Conservation (phyloP, 2,888 invertebrate genomes). For the Fabriciana adippe region DNA sequence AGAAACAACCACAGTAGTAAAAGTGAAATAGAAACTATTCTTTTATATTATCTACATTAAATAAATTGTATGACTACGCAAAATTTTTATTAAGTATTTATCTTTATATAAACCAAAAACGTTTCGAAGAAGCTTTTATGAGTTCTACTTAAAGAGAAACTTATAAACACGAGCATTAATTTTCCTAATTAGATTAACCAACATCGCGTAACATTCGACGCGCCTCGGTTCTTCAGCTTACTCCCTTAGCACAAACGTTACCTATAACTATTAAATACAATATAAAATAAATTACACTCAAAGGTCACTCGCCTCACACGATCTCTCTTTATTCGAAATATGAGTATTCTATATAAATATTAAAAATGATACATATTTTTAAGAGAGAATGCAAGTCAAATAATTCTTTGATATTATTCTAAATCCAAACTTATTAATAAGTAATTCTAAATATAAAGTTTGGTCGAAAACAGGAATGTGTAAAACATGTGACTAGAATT, state of each 20-base stretch:
- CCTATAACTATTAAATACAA: conserved; percentile 33
- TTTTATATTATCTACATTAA: conserved; percentile 7
- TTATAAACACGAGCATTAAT: conserved; percentile 61
- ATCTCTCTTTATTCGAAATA: conserved; percentile 17
- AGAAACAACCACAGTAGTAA: neutral
- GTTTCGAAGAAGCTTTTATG: conserved; percentile 32
- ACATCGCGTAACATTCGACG: conserved; percentile 62
- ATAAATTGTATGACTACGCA: conserved; percentile 3
- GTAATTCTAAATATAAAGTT: conserved; percentile 66
- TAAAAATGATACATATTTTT: conserved; percentile 17
- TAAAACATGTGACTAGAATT: conserved; percentile 82
- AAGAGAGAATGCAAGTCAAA: conserved; percentile 32
- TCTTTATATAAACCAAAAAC: conserved; percentile 13
- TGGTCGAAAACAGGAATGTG: conserved; percentile 82
- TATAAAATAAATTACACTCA: conserved; percentile 32
- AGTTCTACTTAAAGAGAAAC: conserved; percentile 50
- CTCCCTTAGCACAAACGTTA: conserved; percentile 32
- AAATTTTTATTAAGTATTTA: neutral
- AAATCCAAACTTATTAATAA: conserved; percentile 43
- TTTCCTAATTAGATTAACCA: conserved; percentile 73
- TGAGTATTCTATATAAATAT: conserved; percentile 24
- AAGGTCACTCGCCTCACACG: conserved; percentile 24
- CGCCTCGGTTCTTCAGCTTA: conserved; percentile 48
- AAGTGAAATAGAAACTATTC: neutral
- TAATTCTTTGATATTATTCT: conserved; percentile 42